A percentile compares a stretch with the other conserved stretches of the same genome.
These are phyloP conservation scores for Neomonachus schauinslandi DNA, from an alignment of 2,113 vertebrate genomes.

Conservation along the genomic window DNA sequence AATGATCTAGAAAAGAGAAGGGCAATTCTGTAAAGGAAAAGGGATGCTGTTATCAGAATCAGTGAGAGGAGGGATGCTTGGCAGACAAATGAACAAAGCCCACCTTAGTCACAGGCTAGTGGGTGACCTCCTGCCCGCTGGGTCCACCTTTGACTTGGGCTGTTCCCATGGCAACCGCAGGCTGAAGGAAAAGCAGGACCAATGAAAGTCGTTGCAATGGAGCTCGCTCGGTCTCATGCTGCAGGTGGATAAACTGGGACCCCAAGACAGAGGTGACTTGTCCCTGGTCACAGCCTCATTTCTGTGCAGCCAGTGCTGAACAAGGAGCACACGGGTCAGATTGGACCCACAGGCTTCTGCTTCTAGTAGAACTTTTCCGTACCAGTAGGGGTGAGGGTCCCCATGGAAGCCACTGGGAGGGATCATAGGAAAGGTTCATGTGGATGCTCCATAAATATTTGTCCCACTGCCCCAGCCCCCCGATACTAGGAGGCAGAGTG, in stretches of 20 bases:
- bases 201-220: not conserved
- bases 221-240: not conserved
- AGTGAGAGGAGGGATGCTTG: not conserved
- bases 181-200: not conserved
- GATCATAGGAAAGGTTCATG: not conserved
- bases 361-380: not conserved
- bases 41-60: not conserved
- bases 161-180: not conserved
- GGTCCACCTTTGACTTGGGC: not conserved
- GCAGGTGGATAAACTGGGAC: not conserved
- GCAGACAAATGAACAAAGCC: not conserved
- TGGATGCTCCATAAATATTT: not conserved
- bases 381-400: not conserved
- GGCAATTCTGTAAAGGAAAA: slow-evolving; percentile 5
- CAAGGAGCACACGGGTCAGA: not conserved
- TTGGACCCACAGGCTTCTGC: not conserved
- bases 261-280: not conserved
- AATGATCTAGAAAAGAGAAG: not conserved
- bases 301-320: not conserved
- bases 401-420: not conserved
- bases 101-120: not conserved
- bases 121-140: not conserved
- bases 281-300: not conserved
- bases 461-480: not conserved
- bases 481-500: not conserved